Percentiles rank a stretch among this genome's conserved stretches.
These are phyloP conservation scores for Nycticorax nycticorax DNA, from an alignment of 2,113 vertebrate genomes.

Conservation along the genomic window DNA sequence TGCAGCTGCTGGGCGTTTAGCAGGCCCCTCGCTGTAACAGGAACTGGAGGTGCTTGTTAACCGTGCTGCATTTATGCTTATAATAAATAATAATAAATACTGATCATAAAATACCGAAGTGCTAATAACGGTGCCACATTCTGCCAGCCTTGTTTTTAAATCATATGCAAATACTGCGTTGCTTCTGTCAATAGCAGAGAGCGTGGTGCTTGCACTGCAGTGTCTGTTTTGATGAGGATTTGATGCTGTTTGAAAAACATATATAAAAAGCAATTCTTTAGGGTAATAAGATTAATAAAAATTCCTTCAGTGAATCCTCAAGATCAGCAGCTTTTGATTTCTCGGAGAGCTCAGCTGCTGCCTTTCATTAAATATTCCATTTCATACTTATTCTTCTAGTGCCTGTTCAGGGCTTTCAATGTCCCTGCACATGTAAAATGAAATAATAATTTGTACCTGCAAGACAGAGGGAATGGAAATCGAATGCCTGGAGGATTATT, in stretches of 20 bases:
- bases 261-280: slow-evolving; percentile 51
- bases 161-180: not conserved
- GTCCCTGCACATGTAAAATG: slow-evolving; percentile 51
- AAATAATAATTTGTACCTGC: slow-evolving; percentile 65
- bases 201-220: not conserved
- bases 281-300: slow-evolving; percentile 67
- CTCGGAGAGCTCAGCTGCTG: slow-evolving; percentile 46
- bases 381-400: slow-evolving; percentile 39
- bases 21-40: not conserved
- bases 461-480: slow-evolving; percentile 22
- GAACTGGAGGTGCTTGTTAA: not conserved
- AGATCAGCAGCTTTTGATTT: slow-evolving; percentile 59
- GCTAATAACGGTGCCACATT: not conserved
- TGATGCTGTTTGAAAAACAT: slow-evolving; percentile 53
- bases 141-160: not conserved
- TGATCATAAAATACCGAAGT: not conserved
- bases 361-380: slow-evolving; percentile 66
- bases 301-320: slow-evolving; percentile 44
- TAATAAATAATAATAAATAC: not conserved
- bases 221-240: slow-evolving; percentile 20
- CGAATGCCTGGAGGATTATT: slow-evolving; percentile 33
- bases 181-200: slow-evolving; percentile 26
- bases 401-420: not conserved
- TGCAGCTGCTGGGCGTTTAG: not conserved
- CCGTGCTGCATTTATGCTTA: not conserved